Percentiles rank a stretch among this genome's conserved stretches.
These are phyloP conservation scores for Sesia apiformis DNA, from an alignment of 2,888 invertebrate species.

Conservation along the genomic window DNA sequence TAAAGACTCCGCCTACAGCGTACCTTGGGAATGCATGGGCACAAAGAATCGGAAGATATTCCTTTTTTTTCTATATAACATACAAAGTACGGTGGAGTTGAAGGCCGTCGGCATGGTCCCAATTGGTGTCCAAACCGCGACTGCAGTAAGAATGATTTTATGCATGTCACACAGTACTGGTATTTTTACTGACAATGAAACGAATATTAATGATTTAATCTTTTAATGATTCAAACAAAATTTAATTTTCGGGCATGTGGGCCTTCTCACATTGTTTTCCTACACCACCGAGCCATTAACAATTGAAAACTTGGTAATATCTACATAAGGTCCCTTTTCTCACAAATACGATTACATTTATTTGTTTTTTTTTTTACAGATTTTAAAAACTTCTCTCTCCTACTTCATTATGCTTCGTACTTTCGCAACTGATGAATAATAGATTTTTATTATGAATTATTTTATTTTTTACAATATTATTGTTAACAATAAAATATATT, in stretches of 20 bases:
- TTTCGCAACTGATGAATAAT: not conserved
- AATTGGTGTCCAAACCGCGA: slow-evolving; percentile 20
- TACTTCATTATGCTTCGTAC: not conserved
- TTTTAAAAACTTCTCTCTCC: not conserved
- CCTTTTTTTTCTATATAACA: slow-evolving; percentile 15
- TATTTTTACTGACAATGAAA: too few relatives aligned
- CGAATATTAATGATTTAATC: too few relatives aligned
- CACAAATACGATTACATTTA: too few relatives aligned
- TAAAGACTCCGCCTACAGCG: slow-evolving; percentile 1
- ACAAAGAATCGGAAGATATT: slow-evolving; percentile 12
- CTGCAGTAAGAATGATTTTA: too few relatives aligned
- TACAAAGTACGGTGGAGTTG: slow-evolving; percentile 15
- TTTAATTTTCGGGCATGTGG: too few relatives aligned
- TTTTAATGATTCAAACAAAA: too few relatives aligned
- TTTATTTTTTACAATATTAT: not conserved
- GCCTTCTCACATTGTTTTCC: too few relatives aligned
- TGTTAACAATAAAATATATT: too few relatives aligned
- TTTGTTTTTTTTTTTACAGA: not conserved
- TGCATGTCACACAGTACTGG: too few relatives aligned
- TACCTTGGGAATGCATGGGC: slow-evolving; percentile 27
- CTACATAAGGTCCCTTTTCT: too few relatives aligned
- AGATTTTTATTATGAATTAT: not conserved
- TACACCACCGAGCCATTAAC: too few relatives aligned
- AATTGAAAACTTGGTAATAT: too few relatives aligned
- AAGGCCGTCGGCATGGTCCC: slow-evolving; percentile 19